A percentile compares a stretch with the other conserved stretches of the same genome.
phyloP scores from a whole-genome alignment of 2,888 invertebrate genomes.

The Lampropteryx suffumata region DNA sequence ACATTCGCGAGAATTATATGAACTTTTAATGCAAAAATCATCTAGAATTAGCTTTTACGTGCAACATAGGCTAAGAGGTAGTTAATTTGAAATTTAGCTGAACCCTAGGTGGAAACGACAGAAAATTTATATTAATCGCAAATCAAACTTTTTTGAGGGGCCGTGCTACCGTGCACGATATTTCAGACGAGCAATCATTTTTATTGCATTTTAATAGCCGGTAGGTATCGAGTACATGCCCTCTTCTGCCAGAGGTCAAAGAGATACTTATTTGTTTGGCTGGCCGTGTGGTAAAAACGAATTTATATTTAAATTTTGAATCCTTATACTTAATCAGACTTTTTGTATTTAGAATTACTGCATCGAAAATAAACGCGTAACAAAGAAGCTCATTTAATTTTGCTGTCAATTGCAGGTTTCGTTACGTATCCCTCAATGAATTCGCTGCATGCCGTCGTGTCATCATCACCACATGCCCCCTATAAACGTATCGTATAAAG shows the following conservation, averaged over 20 bases:
- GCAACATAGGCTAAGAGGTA: too few species aligned
- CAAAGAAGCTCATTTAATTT: neutral
- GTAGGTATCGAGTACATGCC: slow-evolving; percentile 45
- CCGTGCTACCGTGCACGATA: slow-evolving; percentile 30
- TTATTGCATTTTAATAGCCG: slow-evolving; percentile 53
- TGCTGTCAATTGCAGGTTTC: neutral
- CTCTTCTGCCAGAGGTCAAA: slow-evolving; percentile 44
- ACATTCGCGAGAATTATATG: slow-evolving; percentile 4
- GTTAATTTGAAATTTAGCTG: too few species aligned
- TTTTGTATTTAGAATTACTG: neutral
- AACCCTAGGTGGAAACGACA: too few species aligned
- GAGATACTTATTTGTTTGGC: slow-evolving; percentile 37
- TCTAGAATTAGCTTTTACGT: too few species aligned
- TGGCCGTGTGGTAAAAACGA: slow-evolving; percentile 31
- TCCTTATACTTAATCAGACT: slow-evolving; percentile 13
- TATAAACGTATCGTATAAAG: slow-evolving; percentile 7
- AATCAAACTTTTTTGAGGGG: too few species aligned
- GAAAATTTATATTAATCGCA: too few species aligned
- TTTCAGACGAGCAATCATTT: slow-evolving; percentile 46
- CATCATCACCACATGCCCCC: slow-evolving; percentile 20
- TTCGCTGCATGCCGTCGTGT: neutral
- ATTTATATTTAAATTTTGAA: slow-evolving; percentile 19
- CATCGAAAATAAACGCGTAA: neutral
- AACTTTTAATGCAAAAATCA: neutral
- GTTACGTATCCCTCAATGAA: neutral